Evolutionary conservation across 2,888 invertebrate species (phyloP).

Genomic region (Dorcus hopei): DNA sequence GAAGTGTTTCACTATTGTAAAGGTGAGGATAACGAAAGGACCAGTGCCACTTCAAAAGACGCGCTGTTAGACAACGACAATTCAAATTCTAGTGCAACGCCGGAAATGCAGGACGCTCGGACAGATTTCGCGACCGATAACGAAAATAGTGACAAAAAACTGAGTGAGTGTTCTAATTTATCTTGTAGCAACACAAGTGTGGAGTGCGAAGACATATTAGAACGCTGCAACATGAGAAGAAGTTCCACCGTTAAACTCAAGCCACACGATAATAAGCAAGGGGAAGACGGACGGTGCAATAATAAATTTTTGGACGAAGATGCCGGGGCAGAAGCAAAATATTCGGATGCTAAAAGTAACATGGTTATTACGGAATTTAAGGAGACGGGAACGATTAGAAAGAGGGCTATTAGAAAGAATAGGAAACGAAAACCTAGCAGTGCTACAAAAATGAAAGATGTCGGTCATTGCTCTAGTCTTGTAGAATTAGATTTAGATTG

Average conservation of each 20-base stretch:
- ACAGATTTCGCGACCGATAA: conserved; percentile 44
- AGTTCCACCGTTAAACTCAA: conserved; percentile 24
- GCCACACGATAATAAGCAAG: conserved; percentile 17
- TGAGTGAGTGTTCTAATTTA: conserved; percentile 41
- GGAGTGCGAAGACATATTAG: conserved; percentile 37
- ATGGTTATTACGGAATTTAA: conserved; percentile 26
- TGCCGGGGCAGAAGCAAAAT: conserved; percentile 40
- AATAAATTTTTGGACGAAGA: conserved; percentile 41
- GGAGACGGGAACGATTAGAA: conserved; percentile 28
- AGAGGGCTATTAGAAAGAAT: conserved; percentile 31
- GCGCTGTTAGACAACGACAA: conserved; percentile 59
- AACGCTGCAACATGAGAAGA: conserved; percentile 24
- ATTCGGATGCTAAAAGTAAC: conserved; percentile 40
- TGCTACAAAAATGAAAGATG: conserved; percentile 27
- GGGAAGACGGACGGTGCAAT: conserved; percentile 22
- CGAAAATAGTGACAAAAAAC: conserved; percentile 44
- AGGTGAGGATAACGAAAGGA: conserved; percentile 58
- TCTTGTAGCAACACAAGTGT: conserved; percentile 45
- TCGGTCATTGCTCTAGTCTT: conserved; percentile 51
- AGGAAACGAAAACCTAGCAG: conserved; percentile 33
- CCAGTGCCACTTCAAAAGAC: conserved; percentile 70
- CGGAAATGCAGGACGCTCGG: conserved; percentile 53
- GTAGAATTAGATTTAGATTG: conserved; percentile 59
- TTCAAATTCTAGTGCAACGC: conserved; percentile 60
- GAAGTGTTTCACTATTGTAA: conserved; percentile 33